Percentiles rank a stretch among this genome's conserved stretches.
These are phyloP conservation scores for Polyploca ridens DNA, from an alignment of 2,888 invertebrate genomes.

Conservation along the genomic window DNA sequence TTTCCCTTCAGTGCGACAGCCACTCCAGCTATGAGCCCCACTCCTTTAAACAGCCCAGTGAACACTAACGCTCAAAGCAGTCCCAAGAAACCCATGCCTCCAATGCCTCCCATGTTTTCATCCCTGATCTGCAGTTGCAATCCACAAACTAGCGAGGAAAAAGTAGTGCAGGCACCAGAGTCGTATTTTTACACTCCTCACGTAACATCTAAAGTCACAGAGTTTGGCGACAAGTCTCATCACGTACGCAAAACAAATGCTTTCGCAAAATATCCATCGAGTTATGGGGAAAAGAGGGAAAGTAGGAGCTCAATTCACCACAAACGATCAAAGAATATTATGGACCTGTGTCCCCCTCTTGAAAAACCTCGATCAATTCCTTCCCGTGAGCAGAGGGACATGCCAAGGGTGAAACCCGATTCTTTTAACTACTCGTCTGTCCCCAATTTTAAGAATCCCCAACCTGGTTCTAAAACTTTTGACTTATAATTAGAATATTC, in stretches of 20 bases:
- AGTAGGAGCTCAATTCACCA: slow-evolving; percentile 19
- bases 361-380: slow-evolving; percentile 39
- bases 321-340: slow-evolving; percentile 13
- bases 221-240: slow-evolving; percentile 11
- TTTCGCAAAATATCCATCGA: neutral
- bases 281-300: neutral
- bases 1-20: slow-evolving; percentile 43
- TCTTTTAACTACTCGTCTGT: slow-evolving; percentile 39
- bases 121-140: slow-evolving; percentile 35
- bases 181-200: neutral
- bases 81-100: slow-evolving; percentile 13
- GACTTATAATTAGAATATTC: slow-evolving; percentile 2
- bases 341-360: slow-evolving; percentile 29
- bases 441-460: slow-evolving; percentile 42
- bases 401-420: slow-evolving; percentile 39
- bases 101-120: slow-evolving; percentile 21
- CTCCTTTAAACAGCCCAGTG: slow-evolving; percentile 17
- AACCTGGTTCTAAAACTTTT: slow-evolving; percentile 31
- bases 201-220: neutral
- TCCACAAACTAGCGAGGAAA: slow-evolving; percentile 22
- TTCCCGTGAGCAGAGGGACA: slow-evolving; percentile 44
- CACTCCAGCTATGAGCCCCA: slow-evolving; percentile 13
- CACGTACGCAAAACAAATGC: slow-evolving; percentile 1
- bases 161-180: neutral
- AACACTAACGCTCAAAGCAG: slow-evolving; percentile 17